phyloP scores from a whole-genome alignment of 2,888 invertebrate genomes.

The Zele albiditarsus region DNA sequence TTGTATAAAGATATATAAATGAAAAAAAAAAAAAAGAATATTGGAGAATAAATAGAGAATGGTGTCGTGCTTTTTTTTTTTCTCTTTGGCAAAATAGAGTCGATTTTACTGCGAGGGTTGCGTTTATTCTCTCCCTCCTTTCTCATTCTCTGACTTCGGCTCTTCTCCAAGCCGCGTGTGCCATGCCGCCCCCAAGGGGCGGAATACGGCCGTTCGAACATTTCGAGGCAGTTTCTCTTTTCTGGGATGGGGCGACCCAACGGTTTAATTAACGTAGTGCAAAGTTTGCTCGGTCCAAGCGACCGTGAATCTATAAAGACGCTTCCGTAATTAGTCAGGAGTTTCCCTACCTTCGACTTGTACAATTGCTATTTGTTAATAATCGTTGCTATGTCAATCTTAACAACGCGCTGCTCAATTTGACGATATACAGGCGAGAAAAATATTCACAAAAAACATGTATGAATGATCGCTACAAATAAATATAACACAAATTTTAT shows the following conservation, averaged over 20 bases:
- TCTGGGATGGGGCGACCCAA: constrained; percentile 17
- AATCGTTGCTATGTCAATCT: constrained; percentile 32
- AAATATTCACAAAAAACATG: neutral
- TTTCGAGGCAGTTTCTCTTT: constrained; percentile 31
- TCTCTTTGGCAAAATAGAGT: constrained; percentile 27
- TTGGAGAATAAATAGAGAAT: neutral
- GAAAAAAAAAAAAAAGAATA: constrained; percentile 1
- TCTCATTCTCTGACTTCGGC: neutral
- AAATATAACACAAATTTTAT: too few relatives aligned
- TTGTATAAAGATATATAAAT: neutral
- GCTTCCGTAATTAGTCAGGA: constrained; percentile 39
- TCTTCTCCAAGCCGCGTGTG: neutral
- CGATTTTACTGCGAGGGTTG: constrained; percentile 24
- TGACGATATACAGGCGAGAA: neutral
- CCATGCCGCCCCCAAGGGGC: constrained; percentile 22
- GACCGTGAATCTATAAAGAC: constrained; percentile 43
- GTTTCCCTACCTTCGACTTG: constrained; percentile 35
- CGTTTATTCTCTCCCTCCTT: neutral
- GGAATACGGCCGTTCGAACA: constrained; percentile 29
- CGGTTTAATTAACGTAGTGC: constrained; percentile 43
- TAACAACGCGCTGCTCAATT: constrained; percentile 7
- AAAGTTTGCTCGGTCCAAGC: constrained; percentile 40
- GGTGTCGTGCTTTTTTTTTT: neutral
- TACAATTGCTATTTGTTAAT: constrained; percentile 36
- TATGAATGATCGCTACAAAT: too few relatives aligned